These are phyloP conservation scores for Drosophila parabipectinata DNA, from an alignment of 1,140 invertebrate genomes.

Conservation along the genomic window DNA sequence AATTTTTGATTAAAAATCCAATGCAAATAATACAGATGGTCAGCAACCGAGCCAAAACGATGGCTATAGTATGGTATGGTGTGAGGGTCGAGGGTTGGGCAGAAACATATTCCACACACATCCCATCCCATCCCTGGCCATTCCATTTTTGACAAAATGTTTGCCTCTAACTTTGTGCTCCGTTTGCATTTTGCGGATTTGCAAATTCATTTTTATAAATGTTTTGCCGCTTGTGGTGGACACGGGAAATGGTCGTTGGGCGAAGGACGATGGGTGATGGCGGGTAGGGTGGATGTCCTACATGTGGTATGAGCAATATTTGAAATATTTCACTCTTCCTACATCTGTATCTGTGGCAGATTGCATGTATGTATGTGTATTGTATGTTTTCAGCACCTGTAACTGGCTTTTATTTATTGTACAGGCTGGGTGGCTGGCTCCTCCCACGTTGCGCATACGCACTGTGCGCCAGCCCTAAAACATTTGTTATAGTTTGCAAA, in stretches of 20 bases:
- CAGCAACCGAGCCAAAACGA: conserved; percentile 23
- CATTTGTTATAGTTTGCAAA: conserved; percentile 24
- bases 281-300: conserved; percentile 26
- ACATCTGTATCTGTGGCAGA: conserved; percentile 5
- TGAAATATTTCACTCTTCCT: conserved; percentile 38
- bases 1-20: conserved; percentile 77
- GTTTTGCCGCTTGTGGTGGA: conserved; percentile 68
- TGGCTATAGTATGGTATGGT: background rate
- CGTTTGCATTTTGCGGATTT: conserved; percentile 72
- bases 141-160: conserved; percentile 49
- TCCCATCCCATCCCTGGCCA: background rate
- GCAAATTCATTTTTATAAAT: conserved; percentile 76
- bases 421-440: conserved; percentile 9
- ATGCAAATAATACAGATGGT: conserved; percentile 66
- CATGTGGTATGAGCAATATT: conserved; percentile 70
- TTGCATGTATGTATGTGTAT: background rate
- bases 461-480: conserved; percentile 34
- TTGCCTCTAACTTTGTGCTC: conserved; percentile 61
- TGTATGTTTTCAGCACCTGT: conserved; percentile 61
- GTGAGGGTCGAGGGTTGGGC: conserved; percentile 10
- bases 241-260: background rate
- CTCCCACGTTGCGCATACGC: conserved; percentile 63
- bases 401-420: conserved; percentile 54
- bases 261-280: background rate
- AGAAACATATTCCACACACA: conserved; percentile 55